Evolutionary conservation across 2,888 invertebrate species (phyloP).

Genomic region (Xestia c-nigrum): DNA sequence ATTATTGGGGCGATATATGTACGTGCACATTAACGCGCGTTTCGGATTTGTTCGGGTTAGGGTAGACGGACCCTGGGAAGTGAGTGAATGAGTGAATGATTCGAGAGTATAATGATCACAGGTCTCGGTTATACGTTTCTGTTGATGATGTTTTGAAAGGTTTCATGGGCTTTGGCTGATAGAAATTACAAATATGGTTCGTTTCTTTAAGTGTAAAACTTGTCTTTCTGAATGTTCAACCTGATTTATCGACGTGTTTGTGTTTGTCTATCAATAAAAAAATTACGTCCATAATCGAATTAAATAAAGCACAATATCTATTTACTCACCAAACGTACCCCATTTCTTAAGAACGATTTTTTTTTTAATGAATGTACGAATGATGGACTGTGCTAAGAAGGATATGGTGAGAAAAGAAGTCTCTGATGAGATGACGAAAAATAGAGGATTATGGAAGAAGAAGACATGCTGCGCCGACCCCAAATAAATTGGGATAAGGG

Average conservation of each 20-base stretch:
- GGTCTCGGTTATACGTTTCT: no score
- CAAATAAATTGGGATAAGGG: no score
- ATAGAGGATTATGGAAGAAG: no score
- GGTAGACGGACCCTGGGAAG: constrained; percentile 68
- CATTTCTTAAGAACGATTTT: background rate
- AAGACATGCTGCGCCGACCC: no score
- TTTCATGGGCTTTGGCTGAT: background rate
- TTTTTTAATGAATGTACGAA: no score
- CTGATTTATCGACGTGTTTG: background rate
- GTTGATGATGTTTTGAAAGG: background rate
- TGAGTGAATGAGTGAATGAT: constrained; percentile 59
- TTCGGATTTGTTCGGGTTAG: constrained; percentile 75
- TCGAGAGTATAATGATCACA: background rate
- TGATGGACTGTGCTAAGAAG: no score
- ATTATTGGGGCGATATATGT: constrained; percentile 77
- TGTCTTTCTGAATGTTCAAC: background rate
- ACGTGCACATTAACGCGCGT: constrained; percentile 77
- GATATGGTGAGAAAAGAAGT: no score
- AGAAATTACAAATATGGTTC: background rate
- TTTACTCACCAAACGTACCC: background rate
- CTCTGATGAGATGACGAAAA: no score
- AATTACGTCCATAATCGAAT: background rate
- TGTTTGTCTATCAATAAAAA: background rate
- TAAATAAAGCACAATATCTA: background rate
- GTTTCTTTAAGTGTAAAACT: background rate